Base-by-base conservation (phyloP, 2,113 vertebrate genomes). In the Nibea coibor region DNA sequence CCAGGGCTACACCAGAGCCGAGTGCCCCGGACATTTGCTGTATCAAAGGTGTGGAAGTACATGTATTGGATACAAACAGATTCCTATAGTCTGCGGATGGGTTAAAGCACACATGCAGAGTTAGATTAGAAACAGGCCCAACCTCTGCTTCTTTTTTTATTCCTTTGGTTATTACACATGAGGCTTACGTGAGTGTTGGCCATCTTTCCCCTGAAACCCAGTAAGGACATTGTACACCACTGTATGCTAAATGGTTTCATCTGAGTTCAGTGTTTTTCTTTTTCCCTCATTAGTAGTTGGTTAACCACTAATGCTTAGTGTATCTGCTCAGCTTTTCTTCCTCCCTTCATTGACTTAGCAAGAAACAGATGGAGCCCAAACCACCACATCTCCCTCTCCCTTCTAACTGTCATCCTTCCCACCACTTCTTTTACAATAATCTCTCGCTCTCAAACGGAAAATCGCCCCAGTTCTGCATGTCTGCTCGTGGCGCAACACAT, bases 231-330 rank as follows among this genome's bases (percentile, higher is more conserved):
- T 61, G 67, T 64, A 87, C 84, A 89, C 82, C 68, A 67, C 90
- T 80, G 82, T 82, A 80, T 68, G 80, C 90, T 94, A 92, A 94
- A 92, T 22, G 80, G 85, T 92, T 94, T 91, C 89, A 93, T 94
- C 88, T 91, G 89, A 93, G 84, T 87, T 84, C 89, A 83, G 45
- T 93, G 87, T 92, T 93, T 93, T 93, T 89, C 88, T 93, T 94
- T 89, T 92, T 83, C 90, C 90, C 94, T 93, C 93, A 93, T 95
- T 94, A 95, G 92, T 92, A 91, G 83, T 89, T 89, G 93, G 93
- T 94, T 94, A 93, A 94, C 93, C 93, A 57, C 95, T 94, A 94
- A 95, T 93, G 90, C 89, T 85, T 58, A 68, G 92, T 88, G 87
- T 92, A 93, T 94, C 93, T 94, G 91, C 86, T 92, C 76, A 71